These are phyloP conservation scores for Lutjanus argentimaculatus DNA, from an alignment of 2,797 vertebrate genomes.

Conservation along the genomic window DNA sequence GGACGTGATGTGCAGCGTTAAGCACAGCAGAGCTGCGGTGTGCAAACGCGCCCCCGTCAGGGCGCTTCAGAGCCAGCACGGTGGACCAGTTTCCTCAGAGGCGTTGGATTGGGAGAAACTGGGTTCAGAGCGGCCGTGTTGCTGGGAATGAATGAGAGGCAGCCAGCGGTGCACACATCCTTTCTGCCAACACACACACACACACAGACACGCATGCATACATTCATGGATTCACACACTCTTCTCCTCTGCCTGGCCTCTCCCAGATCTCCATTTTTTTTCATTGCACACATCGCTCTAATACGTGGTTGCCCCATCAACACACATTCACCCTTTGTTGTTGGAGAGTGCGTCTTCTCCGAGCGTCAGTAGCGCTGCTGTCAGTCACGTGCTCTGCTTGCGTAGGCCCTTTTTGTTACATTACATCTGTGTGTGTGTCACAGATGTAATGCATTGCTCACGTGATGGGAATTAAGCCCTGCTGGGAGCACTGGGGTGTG, in stretches of 20 bases:
- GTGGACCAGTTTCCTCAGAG: slow-evolving; percentile 31
- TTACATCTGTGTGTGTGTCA: slow-evolving; percentile 44
- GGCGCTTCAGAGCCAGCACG: slow-evolving; percentile 32
- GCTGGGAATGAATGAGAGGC: slow-evolving; percentile 49
- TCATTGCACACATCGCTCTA: neutral
- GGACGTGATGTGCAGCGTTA: slow-evolving; percentile 83
- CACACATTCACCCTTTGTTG: slow-evolving; percentile 44
- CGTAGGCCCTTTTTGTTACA: slow-evolving; percentile 51
- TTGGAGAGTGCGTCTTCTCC: slow-evolving; percentile 18
- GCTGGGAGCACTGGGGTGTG: slow-evolving; percentile 35
- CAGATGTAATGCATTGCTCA: slow-evolving; percentile 52
- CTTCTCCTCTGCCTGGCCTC: neutral
- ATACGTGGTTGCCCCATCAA: slow-evolving; percentile 31
- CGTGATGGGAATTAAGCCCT: slow-evolving; percentile 54
- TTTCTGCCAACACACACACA: neutral
- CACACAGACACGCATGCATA: neutral
- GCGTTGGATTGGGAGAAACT: slow-evolving; percentile 6
- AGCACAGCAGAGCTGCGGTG: slow-evolving; percentile 51
- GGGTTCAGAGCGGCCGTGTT: neutral
- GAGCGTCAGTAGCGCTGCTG: slow-evolving; percentile 39
- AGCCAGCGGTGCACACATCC: slow-evolving; percentile 17
- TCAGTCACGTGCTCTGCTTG: slow-evolving; percentile 55
- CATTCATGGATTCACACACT: slow-evolving; percentile 20
- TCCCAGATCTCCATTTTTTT: neutral
- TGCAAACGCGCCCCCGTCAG: slow-evolving; percentile 72